Evolutionary conservation across 2,888 invertebrate species (phyloP).

Genomic region (Pachymerium ferrugineum): DNA sequence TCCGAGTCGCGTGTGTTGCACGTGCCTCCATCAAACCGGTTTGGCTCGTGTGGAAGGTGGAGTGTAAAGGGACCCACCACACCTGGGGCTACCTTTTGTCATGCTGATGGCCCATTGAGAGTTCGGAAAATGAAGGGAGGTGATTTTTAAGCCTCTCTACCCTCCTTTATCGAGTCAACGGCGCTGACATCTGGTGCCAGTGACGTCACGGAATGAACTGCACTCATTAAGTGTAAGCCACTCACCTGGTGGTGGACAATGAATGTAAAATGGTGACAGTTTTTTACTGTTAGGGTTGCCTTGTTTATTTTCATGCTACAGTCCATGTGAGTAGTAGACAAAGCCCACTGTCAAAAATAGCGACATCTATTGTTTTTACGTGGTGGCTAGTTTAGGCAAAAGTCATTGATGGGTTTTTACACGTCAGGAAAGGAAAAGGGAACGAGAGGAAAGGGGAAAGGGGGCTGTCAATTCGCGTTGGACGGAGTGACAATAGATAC

Average conservation of each 20-base stretch:
- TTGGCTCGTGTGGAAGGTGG: constrained; percentile 25
- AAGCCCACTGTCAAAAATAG: neutral
- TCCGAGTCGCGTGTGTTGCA: constrained; percentile 25
- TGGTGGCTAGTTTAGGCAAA: constrained; percentile 5
- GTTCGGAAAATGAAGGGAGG: constrained; percentile 5
- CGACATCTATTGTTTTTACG: neutral
- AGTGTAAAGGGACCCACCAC: neutral
- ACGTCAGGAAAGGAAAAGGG: no score
- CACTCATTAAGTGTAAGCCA: neutral
- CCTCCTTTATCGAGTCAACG: constrained; percentile 6
- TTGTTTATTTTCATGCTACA: neutral
- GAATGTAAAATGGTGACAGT: neutral
- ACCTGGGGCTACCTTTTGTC: constrained; percentile 31
- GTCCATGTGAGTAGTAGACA: neutral
- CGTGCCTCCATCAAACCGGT: constrained; percentile 30
- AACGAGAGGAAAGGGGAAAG: neutral
- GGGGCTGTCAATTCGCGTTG: constrained; percentile 11
- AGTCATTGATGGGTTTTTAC: constrained; percentile 6
- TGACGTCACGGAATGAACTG: constrained; percentile 19
- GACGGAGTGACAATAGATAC: constrained; percentile 25
- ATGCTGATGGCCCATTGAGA: constrained; percentile 30
- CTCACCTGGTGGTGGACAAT: constrained; percentile 12
- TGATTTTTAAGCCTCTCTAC: constrained; percentile 27
- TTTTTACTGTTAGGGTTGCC: neutral
- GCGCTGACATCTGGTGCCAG: constrained; percentile 28